Conservation (phyloP, 2,113 vertebrate genomes). For the Nymphicus hollandicus region DNA sequence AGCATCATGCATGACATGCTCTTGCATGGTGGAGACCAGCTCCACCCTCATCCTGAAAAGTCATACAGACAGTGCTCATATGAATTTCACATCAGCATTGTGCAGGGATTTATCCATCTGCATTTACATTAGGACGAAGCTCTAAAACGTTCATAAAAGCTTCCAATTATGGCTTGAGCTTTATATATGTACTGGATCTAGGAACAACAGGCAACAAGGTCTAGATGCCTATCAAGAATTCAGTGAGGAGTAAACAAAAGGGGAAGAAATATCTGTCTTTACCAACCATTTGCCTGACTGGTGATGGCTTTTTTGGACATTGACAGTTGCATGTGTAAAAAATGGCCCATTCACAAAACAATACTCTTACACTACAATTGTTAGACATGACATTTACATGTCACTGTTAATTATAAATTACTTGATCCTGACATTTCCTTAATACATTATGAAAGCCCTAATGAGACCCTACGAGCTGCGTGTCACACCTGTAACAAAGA, state of each 20-base stretch:
- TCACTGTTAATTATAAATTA: constrained; percentile 28
- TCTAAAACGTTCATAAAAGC: not conserved
- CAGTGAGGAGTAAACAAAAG: not conserved
- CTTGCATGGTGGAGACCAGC: not conserved
- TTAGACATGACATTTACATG: not conserved
- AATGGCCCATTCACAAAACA: not conserved
- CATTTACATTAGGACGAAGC: not conserved
- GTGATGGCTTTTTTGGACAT: not conserved
- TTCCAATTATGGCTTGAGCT: not conserved
- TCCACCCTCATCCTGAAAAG: not conserved
- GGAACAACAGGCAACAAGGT: not conserved
- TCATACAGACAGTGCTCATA: not conserved
- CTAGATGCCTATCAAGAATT: not conserved
- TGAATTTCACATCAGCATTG: accelerated
- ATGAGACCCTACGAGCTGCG: not conserved
- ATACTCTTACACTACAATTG: not conserved
- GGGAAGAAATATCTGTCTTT: not conserved
- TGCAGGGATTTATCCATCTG: not conserved
- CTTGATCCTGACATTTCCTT: not conserved
- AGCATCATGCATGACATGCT: accelerated
- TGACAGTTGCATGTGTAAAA: not conserved
- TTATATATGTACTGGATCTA: not conserved
- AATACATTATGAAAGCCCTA: constrained; percentile 12
- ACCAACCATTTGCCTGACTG: not conserved
- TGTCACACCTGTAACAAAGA: constrained; percentile 35